Percentiles rank a stretch among this genome's conserved stretches.
Conservation (phyloP, 37 sponge, comb jelly and placozoan genomes). For the Aplysina aerophoba region DNA sequence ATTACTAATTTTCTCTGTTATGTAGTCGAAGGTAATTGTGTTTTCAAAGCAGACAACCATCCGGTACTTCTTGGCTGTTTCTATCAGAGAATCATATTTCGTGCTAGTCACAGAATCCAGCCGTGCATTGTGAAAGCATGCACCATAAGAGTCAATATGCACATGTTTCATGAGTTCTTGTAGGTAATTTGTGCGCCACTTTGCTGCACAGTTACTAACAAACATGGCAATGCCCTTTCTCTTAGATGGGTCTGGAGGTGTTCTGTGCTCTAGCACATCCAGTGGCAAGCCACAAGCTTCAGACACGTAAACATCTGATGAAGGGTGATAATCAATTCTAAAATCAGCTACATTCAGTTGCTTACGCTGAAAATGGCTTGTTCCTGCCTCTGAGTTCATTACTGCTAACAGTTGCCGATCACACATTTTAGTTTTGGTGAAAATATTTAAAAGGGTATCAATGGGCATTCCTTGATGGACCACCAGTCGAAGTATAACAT, state of each 20-base stretch:
- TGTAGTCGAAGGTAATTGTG: not conserved
- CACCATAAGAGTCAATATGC: not conserved
- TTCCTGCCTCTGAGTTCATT: too few species aligned
- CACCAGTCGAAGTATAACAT: not conserved
- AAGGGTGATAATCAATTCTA: not conserved
- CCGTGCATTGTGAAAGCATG: not conserved
- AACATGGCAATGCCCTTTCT: constrained; percentile 24
- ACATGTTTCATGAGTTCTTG: not conserved
- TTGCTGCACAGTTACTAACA: not conserved
- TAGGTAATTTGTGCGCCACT: not conserved
- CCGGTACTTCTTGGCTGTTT: not conserved
- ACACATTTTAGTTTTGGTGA: too few species aligned
- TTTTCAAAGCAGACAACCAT: not conserved
- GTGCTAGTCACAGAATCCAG: not conserved
- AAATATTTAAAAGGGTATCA: too few species aligned
- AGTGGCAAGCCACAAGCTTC: too few species aligned
- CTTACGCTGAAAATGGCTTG: not conserved
- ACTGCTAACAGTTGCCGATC: too few species aligned
- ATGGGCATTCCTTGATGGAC: not conserved
- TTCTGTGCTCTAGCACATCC: not conserved
- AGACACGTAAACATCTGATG: not conserved
- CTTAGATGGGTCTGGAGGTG: not conserved
- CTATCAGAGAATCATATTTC: not conserved
- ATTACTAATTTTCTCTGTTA: not conserved
- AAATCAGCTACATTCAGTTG: not conserved